Conservation (phyloP, 2,888 invertebrate genomes). For the Acronicta alni region DNA sequence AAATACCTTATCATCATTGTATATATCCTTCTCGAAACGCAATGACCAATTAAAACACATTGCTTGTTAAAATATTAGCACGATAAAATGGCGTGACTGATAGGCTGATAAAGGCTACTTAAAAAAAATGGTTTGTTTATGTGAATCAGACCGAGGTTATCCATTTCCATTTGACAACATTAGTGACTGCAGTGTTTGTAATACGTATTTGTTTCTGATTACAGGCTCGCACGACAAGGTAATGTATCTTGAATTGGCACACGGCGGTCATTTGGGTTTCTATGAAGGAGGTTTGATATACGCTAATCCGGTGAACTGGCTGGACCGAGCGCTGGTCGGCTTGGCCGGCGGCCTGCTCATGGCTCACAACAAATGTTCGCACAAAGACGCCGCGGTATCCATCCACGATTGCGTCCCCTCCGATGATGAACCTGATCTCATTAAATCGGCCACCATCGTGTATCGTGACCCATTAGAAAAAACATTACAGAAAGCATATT, state of each 20-base stretch:
- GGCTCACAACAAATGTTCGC: slow-evolving; percentile 85
- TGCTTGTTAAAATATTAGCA: slow-evolving; percentile 15
- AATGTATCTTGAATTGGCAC: slow-evolving; percentile 94
- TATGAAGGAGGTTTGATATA: slow-evolving; percentile 96
- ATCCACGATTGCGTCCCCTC: slow-evolving; percentile 48
- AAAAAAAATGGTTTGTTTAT: slow-evolving; percentile 19
- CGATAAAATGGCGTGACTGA: slow-evolving; percentile 33
- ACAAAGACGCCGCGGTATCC: slow-evolving; percentile 59
- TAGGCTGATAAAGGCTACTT: slow-evolving; percentile 19
- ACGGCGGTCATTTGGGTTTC: slow-evolving; percentile 98
- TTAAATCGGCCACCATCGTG: slow-evolving; percentile 80
- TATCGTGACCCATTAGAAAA: slow-evolving; percentile 82
- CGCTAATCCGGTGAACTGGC: slow-evolving; percentile 97
- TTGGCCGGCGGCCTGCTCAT: slow-evolving; percentile 93
- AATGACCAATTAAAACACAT: background rate
- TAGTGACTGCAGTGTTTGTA: slow-evolving; percentile 1
- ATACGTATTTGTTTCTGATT: slow-evolving; percentile 38
- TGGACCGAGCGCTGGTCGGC: slow-evolving; percentile 96
- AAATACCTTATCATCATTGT: background rate
- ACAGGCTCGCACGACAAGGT: slow-evolving; percentile 91
- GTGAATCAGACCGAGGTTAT: slow-evolving; percentile 28
- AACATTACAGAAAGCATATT: slow-evolving; percentile 35
- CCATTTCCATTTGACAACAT: slow-evolving; percentile 13
- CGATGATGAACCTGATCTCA: slow-evolving; percentile 81
- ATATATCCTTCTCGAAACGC: background rate